These are phyloP conservation scores for Tetraodon nigroviridis DNA, from an alignment of 2,113 vertebrate genomes.

Conservation along the genomic window DNA sequence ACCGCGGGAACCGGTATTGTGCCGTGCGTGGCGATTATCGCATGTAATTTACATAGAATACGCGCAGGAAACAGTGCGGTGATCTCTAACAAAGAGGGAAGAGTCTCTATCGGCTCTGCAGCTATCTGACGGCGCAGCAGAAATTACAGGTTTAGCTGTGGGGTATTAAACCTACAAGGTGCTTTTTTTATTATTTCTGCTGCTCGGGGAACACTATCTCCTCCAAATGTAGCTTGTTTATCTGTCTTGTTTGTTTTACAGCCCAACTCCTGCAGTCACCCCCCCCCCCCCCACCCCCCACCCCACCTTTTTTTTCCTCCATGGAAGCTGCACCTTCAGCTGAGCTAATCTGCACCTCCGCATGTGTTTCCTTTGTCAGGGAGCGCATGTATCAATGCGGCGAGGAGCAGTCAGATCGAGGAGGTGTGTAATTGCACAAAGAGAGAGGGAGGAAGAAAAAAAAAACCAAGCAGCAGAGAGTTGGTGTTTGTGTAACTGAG, in stretches of 20 bases:
- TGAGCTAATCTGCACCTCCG: conserved; percentile 65
- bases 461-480: conserved; percentile 35
- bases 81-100: conserved; percentile 71
- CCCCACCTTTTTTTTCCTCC: conserved; percentile 9
- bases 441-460: conserved; percentile 2
- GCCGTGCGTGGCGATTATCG: conserved; percentile 72
- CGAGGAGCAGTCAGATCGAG: conserved; percentile 62
- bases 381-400: conserved; percentile 69
- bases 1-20: conserved; percentile 74
- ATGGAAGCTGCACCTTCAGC: conserved; percentile 58
- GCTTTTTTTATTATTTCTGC: conserved; percentile 58
- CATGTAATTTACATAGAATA: conserved; percentile 79
- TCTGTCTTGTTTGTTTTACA: conserved; percentile 71
- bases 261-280: conserved; percentile 51
- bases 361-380: conserved; percentile 71
- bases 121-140: conserved; percentile 68
- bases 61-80: conserved; percentile 69
- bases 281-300: conserved; percentile 9
- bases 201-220: conserved; percentile 65
- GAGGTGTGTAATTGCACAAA: conserved; percentile 70
- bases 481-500: conserved; percentile 54
- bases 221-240: conserved; percentile 72
- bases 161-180: conserved; percentile 74
- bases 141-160: conserved; percentile 73
- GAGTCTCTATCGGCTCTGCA: conserved; percentile 69